Evolutionary conservation across 2,113 vertebrate species (phyloP), one percentile per base, ranked within the genome.

Genomic region (Prietella phreatophila): DNA sequence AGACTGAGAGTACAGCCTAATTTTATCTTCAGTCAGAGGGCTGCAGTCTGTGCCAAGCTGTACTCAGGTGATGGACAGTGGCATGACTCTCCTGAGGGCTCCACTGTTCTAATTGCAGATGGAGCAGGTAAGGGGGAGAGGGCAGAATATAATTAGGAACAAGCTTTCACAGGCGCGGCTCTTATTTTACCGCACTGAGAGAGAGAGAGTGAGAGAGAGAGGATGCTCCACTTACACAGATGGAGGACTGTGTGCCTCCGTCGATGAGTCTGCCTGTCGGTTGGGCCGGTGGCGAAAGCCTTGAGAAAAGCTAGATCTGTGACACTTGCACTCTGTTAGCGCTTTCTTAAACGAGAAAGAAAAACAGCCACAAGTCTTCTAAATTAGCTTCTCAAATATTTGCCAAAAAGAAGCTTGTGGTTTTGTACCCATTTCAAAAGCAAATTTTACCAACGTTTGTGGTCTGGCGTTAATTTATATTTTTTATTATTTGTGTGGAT

Each of bases 321-420:
- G 79, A 88, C 82, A 91, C 87, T 83, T 84, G 65, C 86, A 86
- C 71, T 91, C 88, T 89, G 88, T 89, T 89, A 87, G 81, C 61
- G 83, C 81, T 87, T 71, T 89, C 86, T 83, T 87, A 87, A 89
- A 60, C 42, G 82, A 85, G 90, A 65, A 91, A 91, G 85, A 89
- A 89, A 89, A 91, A 87, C 86, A 91, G 90, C 81, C 83, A 56
- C 56, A 87, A 47, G 63, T 89, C 87, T 87, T 91, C 90, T 69
- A 89, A 91, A 91, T 91, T 91, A 90, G 90, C 89, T 91, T n/a
- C 60, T 87, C 84, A 91, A 91, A 91, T 91, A 91, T 91, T 91
- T 91, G 89, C 90, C 84, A 79, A 86, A 89, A 90, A 87, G 85
- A 82, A 88, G 78, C 80, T 90, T 83, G 87, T 87, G 90, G 86